These are phyloP conservation scores for Platichthys stellatus DNA, from an alignment of 2,113 vertebrate species.

Conservation along the genomic window DNA sequence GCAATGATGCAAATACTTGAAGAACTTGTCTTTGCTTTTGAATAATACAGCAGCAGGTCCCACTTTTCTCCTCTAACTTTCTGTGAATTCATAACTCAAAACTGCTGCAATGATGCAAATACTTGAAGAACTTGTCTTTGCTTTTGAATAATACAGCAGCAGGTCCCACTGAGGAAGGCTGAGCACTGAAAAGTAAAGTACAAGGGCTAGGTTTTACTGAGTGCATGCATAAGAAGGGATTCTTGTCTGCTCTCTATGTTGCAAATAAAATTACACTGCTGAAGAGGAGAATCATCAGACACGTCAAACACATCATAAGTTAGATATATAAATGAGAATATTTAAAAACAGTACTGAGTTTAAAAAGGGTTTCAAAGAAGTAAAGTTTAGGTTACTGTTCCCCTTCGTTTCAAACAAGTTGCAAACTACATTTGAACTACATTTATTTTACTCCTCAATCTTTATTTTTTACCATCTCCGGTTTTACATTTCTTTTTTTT, in stretches of 20 bases:
- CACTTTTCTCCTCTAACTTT: slow-evolving; percentile 40
- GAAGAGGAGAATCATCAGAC: not conserved
- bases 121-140: slow-evolving; percentile 12
- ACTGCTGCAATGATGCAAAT: slow-evolving; percentile 33
- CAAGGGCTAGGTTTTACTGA: slow-evolving; percentile 39
- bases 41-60: slow-evolving; percentile 46
- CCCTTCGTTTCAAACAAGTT: not conserved
- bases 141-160: slow-evolving; percentile 48
- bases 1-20: slow-evolving; percentile 32
- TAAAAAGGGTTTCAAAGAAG: not conserved
- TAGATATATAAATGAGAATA: not conserved
- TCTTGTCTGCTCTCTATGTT: slow-evolving; percentile 6
- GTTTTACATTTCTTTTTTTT: not conserved
- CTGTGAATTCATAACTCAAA: slow-evolving; percentile 33
- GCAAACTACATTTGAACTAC: not conserved
- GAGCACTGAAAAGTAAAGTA: slow-evolving; percentile 24
- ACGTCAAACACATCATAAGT: not conserved
- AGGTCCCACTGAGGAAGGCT: slow-evolving; percentile 26
- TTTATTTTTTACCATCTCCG: too few species aligned
- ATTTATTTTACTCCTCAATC: not conserved
- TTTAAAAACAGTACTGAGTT: not conserved
- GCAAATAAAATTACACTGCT: not conserved
- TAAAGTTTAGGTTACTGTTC: not conserved
- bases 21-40: slow-evolving; percentile 18
- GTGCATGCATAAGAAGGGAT: slow-evolving; percentile 29